A percentile compares a stretch with the other conserved stretches of the same genome.
phyloP scores from a whole-genome alignment of 2,113 vertebrate species.

The Bambusicola thoracicus region DNA sequence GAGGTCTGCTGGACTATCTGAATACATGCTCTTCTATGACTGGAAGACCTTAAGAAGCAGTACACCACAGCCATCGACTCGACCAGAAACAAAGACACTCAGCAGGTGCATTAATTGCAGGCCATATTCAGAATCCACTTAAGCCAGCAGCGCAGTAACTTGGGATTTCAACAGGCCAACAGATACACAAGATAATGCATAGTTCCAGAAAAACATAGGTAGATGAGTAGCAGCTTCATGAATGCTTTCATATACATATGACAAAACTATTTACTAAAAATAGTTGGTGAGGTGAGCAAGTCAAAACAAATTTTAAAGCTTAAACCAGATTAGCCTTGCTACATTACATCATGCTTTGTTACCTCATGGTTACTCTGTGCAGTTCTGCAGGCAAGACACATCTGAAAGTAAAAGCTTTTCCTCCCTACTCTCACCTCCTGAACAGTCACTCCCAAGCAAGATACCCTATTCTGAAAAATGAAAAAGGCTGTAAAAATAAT shows the following conservation, averaged over 20 bases:
- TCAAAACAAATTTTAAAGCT: not conserved
- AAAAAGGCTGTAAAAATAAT: not conserved
- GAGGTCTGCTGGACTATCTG: not conserved
- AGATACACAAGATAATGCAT: not conserved
- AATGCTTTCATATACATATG: not conserved
- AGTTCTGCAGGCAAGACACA: not conserved
- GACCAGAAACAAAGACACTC: not conserved
- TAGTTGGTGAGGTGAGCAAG: not conserved
- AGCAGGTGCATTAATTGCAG: not conserved
- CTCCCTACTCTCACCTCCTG: not conserved
- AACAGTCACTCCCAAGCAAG: not conserved
- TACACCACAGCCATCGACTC: not conserved
- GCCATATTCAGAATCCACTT: not conserved
- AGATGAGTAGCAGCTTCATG: rapidly evolving
- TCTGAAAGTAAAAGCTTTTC: not conserved
- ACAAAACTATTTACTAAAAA: not conserved
- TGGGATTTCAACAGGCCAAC: not conserved
- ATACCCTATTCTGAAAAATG: not conserved
- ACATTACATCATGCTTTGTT: not conserved
- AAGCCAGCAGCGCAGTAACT: rapidly evolving
- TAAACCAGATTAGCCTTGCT: not conserved
- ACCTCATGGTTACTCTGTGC: not conserved
- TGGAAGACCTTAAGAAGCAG: not conserved
- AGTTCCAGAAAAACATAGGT: not conserved
- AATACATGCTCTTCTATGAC: not conserved